phyloP scores from a whole-genome alignment of 2,113 vertebrate species.

The Zeus faber region DNA sequence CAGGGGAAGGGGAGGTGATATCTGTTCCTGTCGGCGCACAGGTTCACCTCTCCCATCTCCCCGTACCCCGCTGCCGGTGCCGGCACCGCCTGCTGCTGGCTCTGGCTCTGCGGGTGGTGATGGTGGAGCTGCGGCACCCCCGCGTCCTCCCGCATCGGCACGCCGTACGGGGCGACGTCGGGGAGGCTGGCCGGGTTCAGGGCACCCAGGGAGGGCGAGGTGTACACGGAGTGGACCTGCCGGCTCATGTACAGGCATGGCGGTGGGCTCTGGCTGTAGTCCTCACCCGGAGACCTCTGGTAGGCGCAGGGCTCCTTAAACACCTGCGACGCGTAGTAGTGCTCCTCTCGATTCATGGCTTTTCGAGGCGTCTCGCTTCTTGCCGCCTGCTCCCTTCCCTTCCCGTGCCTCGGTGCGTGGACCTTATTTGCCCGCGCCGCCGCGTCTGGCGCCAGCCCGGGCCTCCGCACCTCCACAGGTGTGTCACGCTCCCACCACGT shows the following conservation, averaged over 20 bases:
- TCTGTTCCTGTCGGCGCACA: constrained; percentile 77
- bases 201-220: constrained; percentile 71
- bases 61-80: constrained; percentile 76
- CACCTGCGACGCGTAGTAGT: constrained; percentile 85
- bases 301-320: constrained; percentile 93
- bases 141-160: constrained; percentile 85
- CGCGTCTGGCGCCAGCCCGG: constrained; percentile 59
- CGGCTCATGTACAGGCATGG: constrained; percentile 93
- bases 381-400: no score
- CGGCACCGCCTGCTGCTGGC: constrained; percentile 63
- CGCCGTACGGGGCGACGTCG: constrained; percentile 82
- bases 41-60: constrained; percentile 72
- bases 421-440: constrained; percentile 48
- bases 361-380: no score
- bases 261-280: constrained; percentile 84
- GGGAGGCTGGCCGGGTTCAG: constrained; percentile 83
- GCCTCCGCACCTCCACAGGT: constrained; percentile 62
- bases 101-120: constrained; percentile 54
- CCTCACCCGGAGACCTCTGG: constrained; percentile 83
- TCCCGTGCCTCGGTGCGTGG: constrained; percentile 34
- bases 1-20: constrained; percentile 91
- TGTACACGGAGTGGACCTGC: constrained; percentile 77
- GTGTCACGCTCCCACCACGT: constrained; percentile 76
- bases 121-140: constrained; percentile 78
- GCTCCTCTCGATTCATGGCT: constrained; percentile 92